Evolutionary conservation across 2,888 invertebrate genomes (phyloP).

Genomic region (Thysanoteuthis rhombus): DNA sequence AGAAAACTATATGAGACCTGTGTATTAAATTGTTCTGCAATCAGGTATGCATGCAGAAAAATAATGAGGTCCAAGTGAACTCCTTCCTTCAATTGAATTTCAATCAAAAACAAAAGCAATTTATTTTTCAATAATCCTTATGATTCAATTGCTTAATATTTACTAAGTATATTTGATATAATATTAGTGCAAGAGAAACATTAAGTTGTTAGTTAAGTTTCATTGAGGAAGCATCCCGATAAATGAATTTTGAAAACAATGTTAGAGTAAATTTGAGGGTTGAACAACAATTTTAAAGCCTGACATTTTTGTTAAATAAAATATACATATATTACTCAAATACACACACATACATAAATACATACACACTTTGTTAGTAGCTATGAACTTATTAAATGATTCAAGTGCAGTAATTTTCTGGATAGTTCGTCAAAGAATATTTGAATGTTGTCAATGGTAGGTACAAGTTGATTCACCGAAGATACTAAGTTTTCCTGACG

Average conservation of each 20-base stretch:
- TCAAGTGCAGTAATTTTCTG: too few species aligned
- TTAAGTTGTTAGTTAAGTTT: neutral
- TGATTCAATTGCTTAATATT: neutral
- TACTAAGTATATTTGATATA: neutral
- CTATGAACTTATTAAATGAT: neutral
- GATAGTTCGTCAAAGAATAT: too few species aligned
- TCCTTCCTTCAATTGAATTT: neutral
- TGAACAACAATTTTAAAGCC: too few species aligned
- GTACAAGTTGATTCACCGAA: too few species aligned
- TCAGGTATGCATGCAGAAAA: neutral
- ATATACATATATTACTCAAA: too few species aligned
- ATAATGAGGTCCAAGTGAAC: neutral
- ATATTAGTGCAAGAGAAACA: neutral
- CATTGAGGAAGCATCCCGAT: too few species aligned
- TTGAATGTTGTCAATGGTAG: too few species aligned
- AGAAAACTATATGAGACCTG: too few species aligned
- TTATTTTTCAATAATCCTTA: neutral
- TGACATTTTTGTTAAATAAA: neutral
- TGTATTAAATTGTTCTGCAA: neutral
- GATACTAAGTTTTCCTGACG: too few species aligned
- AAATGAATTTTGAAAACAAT: too few species aligned
- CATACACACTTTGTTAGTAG: neutral
- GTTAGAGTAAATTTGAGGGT: neutral
- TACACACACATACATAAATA: too few species aligned
- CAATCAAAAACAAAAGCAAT: too few species aligned